Evolutionary conservation across 2,113 vertebrate species (phyloP), one percentile per base, ranked within the genome.

Genomic region (Cervus canadensis): DNA sequence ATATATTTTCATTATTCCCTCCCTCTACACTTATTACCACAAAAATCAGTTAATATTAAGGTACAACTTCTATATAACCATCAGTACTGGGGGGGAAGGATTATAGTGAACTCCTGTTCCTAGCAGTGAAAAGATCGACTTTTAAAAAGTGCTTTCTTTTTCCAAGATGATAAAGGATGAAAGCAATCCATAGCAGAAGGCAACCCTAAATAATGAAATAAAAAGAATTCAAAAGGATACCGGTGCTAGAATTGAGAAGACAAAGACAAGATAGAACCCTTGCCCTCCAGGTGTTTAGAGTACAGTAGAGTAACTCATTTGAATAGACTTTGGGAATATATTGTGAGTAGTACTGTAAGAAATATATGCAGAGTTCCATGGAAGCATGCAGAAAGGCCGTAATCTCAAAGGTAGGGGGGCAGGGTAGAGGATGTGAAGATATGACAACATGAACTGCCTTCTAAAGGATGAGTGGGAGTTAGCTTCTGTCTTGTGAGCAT

Each of bases 401-500:
- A 56, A 45, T 93, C 78, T 95, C 60, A 52, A 50, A 26, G 48
- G 64, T 89, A 14, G 30, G n/a, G 40, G 52, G 50, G 23, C 59
- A 95, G 54, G 64, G 40, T 81, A 12, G 85, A 97, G 86, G 28
- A 52, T 62, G 17, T 59, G 60, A 92, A 82, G 85, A 76, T 74
- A 52, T 64, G 95, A 95, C 93, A 97, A 83, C 23, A 50, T 26
- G 60, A 79, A 28, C 91, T 90, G 28, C 50, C 93, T 97, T 78
- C 96, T 84, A 62, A 87, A 95, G 83, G 86, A 96, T 96, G 86
- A 79, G 87, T 79, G 79, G 64, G 62, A 82, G 79, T 87, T 64
- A 95, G 81, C 84, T 64, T 95, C 96, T 93, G 71, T 96, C 90
- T 94, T 95, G 36, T 45, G 26, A 89, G 90, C 71, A 33, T 95